A percentile compares a stretch with the other conserved stretches of the same genome.
phyloP scores from a whole-genome alignment of 2,113 vertebrate species.

The Pimephales promelas region DNA sequence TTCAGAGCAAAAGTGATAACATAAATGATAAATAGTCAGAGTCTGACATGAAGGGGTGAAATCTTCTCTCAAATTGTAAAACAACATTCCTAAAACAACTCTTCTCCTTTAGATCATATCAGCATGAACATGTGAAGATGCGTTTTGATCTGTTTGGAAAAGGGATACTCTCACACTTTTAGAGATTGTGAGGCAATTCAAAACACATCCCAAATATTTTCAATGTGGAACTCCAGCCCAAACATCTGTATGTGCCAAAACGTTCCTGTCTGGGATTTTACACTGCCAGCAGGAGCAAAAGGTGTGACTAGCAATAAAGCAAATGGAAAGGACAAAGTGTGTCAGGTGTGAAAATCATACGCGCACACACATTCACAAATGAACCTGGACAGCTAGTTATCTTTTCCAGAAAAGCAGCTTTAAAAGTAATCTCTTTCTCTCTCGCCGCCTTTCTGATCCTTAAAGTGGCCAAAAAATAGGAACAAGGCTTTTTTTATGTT shows the following conservation, averaged over 20 bases:
- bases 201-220: conserved; percentile 10
- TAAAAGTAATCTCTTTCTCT: background rate
- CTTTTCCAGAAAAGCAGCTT: conserved; percentile 31
- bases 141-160: background rate
- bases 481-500: conserved; percentile 10
- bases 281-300: background rate
- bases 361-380: background rate
- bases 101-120: conserved; percentile 4
- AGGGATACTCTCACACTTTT: background rate
- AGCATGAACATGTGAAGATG: conserved; percentile 5
- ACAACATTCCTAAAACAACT: conserved; percentile 3
- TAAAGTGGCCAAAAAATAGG: conserved; percentile 6
- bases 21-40: conserved; percentile 1
- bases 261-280: background rate
- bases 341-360: conserved; percentile 7
- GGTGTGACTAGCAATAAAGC: conserved; percentile 9
- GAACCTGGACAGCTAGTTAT: conserved; percentile 26
- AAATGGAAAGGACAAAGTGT: background rate
- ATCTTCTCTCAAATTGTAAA: conserved; percentile 10
- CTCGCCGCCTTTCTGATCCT: background rate
- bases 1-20: conserved; percentile 12
- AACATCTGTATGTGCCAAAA: conserved; percentile 20
- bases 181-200: background rate
- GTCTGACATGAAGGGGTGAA: background rate
- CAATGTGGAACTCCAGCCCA: background rate